Evolutionary conservation across 2,888 invertebrate genomes (phyloP), one percentile per base, ranked within the genome.

Genomic region (Drosophila rubida): DNA sequence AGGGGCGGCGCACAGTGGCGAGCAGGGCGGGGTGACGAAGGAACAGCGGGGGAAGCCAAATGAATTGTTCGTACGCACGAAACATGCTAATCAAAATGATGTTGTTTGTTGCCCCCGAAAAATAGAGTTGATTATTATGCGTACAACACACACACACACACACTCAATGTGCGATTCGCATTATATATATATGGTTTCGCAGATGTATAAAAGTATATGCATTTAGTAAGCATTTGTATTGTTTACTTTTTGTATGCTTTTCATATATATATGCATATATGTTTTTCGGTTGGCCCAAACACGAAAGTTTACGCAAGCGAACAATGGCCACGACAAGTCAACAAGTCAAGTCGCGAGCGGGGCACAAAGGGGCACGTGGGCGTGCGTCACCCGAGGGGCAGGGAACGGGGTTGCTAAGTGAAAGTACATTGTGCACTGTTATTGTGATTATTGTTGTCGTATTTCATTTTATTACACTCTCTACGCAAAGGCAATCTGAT

Each of bases 221-320:
- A 22, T 48, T 64, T 58, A 30, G 60, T 61, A 49, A 53, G 27
- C 50, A 49, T 61, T 61, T 49, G 19, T 58, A 49, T 63, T 67
- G 63, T 64, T 71, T 55, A 55, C 35, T 22, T 60, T 54, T 68
- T 11, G 8, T 65, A 58, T 54, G 49, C n/a, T n/a, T 27, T 59
- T 30, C 35, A 11, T 55, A 30, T 48, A 22, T 1, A 23, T 25
- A 1, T 25, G 0, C 5, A 5, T 23, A 25, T 44, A 6, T 60
- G 25, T 30, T 53, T 42, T 23, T 55, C 19, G 41, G 53, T 48
- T 68, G 51, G 60, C 32, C 32, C 46, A 32, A 58, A 25, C 84
- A 84, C 84, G 69, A 84, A 72, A 69, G 55, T 87, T 83, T 87
- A 85, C 80, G 86, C 83, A 87, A 82, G 83, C 64, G 53, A 16